phyloP scores from a whole-genome alignment of 2,888 invertebrate genomes.

The Lordiphosa fenestrarum region DNA sequence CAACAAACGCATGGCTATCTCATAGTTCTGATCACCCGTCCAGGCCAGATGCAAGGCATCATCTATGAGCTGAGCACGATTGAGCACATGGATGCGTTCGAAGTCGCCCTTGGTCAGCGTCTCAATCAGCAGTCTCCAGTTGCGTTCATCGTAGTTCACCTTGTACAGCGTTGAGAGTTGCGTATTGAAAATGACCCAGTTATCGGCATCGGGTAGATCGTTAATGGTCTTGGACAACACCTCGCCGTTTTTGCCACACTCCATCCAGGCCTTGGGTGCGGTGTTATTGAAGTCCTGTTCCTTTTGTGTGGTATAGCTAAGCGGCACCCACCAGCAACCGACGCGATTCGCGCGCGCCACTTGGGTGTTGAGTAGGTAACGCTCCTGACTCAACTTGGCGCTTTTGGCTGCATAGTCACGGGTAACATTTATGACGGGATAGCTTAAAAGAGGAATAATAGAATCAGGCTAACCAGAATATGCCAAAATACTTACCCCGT shows the following conservation, averaged over 20 bases:
- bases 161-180: constrained; percentile 87
- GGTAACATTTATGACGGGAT: constrained; percentile 86
- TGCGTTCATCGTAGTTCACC: constrained; percentile 88
- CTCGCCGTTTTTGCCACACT: constrained; percentile 73
- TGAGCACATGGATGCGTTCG: constrained; percentile 84
- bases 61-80: constrained; percentile 90
- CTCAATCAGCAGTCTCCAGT: constrained; percentile 85
- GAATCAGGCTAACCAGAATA: neutral
- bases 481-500: constrained; percentile 82
- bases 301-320: constrained; percentile 82
- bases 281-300: constrained; percentile 81
- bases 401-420: constrained; percentile 83
- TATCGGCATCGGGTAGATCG: constrained; percentile 80
- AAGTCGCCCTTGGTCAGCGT: constrained; percentile 83
- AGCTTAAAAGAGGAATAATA: constrained; percentile 70
- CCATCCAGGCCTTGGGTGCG: constrained; percentile 82
- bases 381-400: constrained; percentile 83
- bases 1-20: constrained; percentile 82
- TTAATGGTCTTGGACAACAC: constrained; percentile 62
- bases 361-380: constrained; percentile 76
- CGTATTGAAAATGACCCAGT: constrained; percentile 88
- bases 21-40: constrained; percentile 85
- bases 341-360: constrained; percentile 50
- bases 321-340: constrained; percentile 84
- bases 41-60: constrained; percentile 87